Base-by-base conservation (phyloP, 2,113 vertebrate genomes). In the Charadrius vociferus region DNA sequence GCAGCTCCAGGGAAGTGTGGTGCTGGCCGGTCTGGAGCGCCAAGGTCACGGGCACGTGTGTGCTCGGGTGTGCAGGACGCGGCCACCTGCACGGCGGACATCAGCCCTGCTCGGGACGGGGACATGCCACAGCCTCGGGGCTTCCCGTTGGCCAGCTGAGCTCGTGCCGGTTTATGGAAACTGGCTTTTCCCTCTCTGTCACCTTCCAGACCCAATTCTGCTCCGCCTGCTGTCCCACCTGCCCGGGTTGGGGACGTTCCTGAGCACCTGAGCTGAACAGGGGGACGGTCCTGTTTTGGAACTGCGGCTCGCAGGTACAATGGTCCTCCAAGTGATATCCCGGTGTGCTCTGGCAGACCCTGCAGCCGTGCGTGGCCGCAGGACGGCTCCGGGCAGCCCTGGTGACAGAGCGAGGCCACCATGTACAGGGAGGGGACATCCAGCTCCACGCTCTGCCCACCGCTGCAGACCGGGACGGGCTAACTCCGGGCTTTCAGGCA, bases 281-380 rank as follows among this genome's bases (percentile, higher is more conserved):
- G 24, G 18, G 23, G 20, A 45, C 0, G 1, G 10, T 70, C 56
- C 24, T 2, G 1, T 30, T 47, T 24, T 45, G 36, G 53, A 72
- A 18, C 23, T 13, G 75, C 27, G 30, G 18, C 56, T 77, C 53
- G 58, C n/a, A 23, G 63, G 10, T 27, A 29, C 12, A 39, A 10
- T 3, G 15, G n/a, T 29, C 68, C 30, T 80, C 34, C 67, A 70
- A 3, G 7, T 6, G 15, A 10, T 2, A 47, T 3, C 26, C 29
- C 0, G 2, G 36, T 1, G 2, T 81, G 75, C 32, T 24, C 61
- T 50, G 47, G 67, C 47, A 68, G 47, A 29, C n/a, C 39, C 37
- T 27, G 11, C 11, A 45, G 72, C 65, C 2, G 0, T 39, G 9
- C 1, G 1, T 27, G 53, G 55, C 59, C 0, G 1, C 32, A 34